Percentiles rank a stretch among this genome's conserved stretches.
Evolutionary conservation across 2,113 vertebrate genomes (phyloP).

Genomic region (Mustela nigripes): DNA sequence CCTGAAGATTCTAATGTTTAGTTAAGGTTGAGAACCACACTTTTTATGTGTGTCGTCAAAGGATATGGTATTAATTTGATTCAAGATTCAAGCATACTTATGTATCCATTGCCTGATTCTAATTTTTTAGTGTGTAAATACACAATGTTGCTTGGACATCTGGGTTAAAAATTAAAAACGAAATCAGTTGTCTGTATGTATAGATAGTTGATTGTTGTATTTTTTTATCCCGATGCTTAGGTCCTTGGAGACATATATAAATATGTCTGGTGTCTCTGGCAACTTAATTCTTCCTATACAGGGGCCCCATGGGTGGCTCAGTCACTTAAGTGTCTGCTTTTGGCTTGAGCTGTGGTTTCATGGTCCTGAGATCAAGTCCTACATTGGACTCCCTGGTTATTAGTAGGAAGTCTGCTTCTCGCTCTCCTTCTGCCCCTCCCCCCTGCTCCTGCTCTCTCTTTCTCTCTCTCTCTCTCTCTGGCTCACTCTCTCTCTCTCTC

Average conservation of each 20-base stretch:
- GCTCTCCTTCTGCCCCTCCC: background rate
- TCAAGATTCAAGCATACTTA: background rate
- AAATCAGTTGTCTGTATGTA: background rate
- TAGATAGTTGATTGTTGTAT: background rate
- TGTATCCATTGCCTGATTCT: background rate
- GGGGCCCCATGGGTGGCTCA: background rate
- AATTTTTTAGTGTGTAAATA: background rate
- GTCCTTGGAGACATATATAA: background rate
- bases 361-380: background rate
- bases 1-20: slow-evolving; percentile 19
- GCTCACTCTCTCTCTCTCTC: background rate
- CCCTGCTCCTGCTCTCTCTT: background rate
- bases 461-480: background rate
- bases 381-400: background rate
- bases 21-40: slow-evolving; percentile 13
- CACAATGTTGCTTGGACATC: background rate
- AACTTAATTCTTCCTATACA: background rate
- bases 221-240: background rate
- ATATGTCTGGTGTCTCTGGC: background rate
- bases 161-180: slow-evolving; percentile 50
- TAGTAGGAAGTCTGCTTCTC: background rate
- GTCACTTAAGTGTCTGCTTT: background rate
- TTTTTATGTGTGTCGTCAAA: slow-evolving; percentile 9
- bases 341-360: background rate
- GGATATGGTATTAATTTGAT: background rate